Base-by-base conservation (phyloP, 2,888 invertebrate species). In the Euplagia quadripunctaria region DNA sequence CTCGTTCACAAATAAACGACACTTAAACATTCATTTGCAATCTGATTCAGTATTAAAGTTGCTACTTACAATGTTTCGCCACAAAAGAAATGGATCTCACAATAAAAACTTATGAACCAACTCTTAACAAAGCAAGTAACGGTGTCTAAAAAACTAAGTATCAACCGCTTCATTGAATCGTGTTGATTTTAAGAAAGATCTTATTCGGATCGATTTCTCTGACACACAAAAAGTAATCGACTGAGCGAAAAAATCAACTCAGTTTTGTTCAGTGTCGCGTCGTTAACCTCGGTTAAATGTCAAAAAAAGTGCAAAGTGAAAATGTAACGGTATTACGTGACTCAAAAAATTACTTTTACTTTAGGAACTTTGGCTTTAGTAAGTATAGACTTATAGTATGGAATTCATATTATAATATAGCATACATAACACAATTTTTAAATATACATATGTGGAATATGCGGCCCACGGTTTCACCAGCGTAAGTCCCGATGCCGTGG, bases 161-260 rank as follows among this genome's bases (percentile, higher is more conserved):
- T 78, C 75, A 80, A 82, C 77, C 85, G 84, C 85, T 86, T 86
- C 88, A 88, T 87, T 86, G 87, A 74, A 80, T 81, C 78, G 81
- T 77, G 79, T 74, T 79, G 81, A 83, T 87, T 82, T 84, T 82
- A 82, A 84, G 83, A 85, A 85, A 84, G 78, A 85, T 76, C 81
- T 82, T 79, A 85, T 85, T 85, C 68, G 79, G 84, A 86, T 89
- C 89, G 88, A 90, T 91, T 91, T 91, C 90, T 87, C 87, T 78
- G 83, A 71, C 83, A 80, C 76, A 89, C 83, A 90, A 90, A 92
- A 91, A 90, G 82, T 87, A 88, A 91, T 89, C 87, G 89, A 90
- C 73, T 77, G 69, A 65, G 76, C 72, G 75, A 79, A 85, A 84
- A 86, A 85, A 83, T 77, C 72, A 73, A 73, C 68, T 77, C 76